These are phyloP conservation scores for Equus quagga DNA, from an alignment of 2,113 vertebrate genomes.

Conservation along the genomic window DNA sequence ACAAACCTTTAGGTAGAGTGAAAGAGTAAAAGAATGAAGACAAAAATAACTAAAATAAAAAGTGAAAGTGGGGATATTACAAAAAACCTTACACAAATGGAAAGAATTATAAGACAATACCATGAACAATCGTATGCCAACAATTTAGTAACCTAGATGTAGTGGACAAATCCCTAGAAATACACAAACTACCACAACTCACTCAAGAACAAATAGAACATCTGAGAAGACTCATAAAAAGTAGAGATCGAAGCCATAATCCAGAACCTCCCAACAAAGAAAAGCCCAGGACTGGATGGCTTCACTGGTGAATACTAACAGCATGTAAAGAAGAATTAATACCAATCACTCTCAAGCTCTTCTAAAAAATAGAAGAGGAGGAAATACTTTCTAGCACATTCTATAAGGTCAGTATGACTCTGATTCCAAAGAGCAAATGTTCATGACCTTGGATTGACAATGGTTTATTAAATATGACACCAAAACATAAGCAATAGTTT, in stretches of 20 bases:
- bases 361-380: background rate
- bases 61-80: background rate
- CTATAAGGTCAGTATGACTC: background rate
- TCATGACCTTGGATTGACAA: background rate
- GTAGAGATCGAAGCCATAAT: background rate
- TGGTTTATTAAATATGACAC: background rate
- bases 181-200: background rate
- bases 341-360: background rate
- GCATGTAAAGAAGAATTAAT: background rate
- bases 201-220: background rate
- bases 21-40: background rate
- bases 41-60: background rate
- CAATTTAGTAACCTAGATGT: background rate
- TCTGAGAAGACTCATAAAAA: background rate
- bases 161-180: background rate
- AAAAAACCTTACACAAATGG: background rate
- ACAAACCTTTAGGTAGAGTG: background rate
- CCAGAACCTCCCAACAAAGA: background rate
- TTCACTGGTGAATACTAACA: background rate
- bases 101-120: background rate
- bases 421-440: background rate
- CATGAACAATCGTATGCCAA: background rate
- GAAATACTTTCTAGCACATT: background rate
- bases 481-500: background rate
- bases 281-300: background rate